Evolutionary conservation across 2,113 vertebrate genomes (phyloP).

Genomic region (Python bivittatus): DNA sequence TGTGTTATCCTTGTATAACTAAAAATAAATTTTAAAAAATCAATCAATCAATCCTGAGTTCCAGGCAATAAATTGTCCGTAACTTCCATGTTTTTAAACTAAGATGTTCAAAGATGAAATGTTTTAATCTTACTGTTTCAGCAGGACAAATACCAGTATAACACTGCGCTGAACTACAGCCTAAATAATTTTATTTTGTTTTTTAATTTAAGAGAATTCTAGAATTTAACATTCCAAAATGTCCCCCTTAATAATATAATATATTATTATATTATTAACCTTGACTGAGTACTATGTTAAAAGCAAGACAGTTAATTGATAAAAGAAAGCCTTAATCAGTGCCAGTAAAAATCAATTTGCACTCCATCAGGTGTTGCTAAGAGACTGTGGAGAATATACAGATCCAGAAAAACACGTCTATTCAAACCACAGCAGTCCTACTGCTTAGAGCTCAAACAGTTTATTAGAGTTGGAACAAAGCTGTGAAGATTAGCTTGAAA

Average conservation of each 20-base stretch:
- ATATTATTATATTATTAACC: conserved; percentile 5
- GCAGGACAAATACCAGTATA: neutral
- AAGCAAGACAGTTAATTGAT: conserved; percentile 18
- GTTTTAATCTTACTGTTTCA: neutral
- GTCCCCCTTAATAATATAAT: neutral
- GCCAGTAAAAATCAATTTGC: conserved; percentile 23
- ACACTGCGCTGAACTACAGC: neutral
- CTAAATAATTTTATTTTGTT: neutral
- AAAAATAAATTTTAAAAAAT: neutral
- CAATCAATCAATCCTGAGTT: neutral
- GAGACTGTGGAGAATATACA: neutral
- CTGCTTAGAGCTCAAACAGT: neutral
- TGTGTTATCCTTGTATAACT: neutral
- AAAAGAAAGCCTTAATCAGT: conserved; percentile 10
- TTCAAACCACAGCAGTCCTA: neutral
- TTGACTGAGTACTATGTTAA: conserved; percentile 1
- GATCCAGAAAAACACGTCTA: neutral
- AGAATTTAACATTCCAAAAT: conserved; percentile 9
- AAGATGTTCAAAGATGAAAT: neutral
- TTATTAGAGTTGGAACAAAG: neutral
- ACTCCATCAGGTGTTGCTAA: conserved; percentile 4
- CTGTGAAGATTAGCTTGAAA: neutral
- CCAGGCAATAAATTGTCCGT: neutral
- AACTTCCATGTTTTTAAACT: neutral
- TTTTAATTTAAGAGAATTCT: neutral